Evolutionary conservation across 2,797 vertebrate genomes (phyloP), one percentile per base, ranked within the genome.

Genomic region (Hydrolagus colliei): DNA sequence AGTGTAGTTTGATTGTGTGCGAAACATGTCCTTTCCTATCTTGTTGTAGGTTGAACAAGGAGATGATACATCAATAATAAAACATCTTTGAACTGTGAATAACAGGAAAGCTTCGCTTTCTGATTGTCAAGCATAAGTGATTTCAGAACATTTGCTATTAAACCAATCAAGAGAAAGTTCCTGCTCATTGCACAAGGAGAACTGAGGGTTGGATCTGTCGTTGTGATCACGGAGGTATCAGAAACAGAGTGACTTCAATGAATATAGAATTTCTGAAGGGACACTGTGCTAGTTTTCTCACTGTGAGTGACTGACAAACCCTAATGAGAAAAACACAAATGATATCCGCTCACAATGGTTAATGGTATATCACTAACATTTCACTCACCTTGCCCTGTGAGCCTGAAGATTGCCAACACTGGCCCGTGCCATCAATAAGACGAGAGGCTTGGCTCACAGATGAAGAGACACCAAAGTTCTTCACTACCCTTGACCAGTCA

Each of bases 381-480:
- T 0, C 86, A 67, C n/a, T 87, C 90, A 95, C 98, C 96, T 99
- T 99, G 87, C 98, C 98, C 92, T 99, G 98, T 0, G 98, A 99
- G 10, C 98, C 98, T 0, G 97, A 99, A 0, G 98, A 99, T 90
- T 99, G 98, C 98, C 98, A 99, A 87, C 97, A 97, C 90, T 97
- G 98, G 88, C 99, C 98, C 1, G 96, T 96, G 87, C 95, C 93
- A 88, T 99, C 97, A 79, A 99, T 96, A 86, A 99, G 96, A 72
- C 97, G 96, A 0, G 96, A 95, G 1, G 96, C 97, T 91, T 99
- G 98, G 93, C 96, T 98, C 73, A 97, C 95, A 0, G 98, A 98
- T 0, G 98, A 99, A 0, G 98, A 99, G 16, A 98, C 97, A 0
- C 92, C 98, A 87, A 99, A 91, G 90, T 92, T 97, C 92, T 97